phyloP scores from a whole-genome alignment of 2,888 invertebrate species.

The Drosophila mercatorum region DNA sequence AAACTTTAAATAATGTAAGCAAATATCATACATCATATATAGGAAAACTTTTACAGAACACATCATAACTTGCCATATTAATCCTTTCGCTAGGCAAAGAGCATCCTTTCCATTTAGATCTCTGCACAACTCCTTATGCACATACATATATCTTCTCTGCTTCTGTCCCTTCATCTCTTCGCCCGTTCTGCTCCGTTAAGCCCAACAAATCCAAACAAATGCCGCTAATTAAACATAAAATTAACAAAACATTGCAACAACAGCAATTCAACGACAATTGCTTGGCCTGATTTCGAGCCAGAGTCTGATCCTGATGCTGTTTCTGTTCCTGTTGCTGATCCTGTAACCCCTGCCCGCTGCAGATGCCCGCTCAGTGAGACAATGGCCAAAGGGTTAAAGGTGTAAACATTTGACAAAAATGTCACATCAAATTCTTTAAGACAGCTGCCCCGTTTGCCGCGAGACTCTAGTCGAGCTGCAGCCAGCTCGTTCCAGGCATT shows the following conservation, averaged over 20 bases:
- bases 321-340: slow-evolving; percentile 2
- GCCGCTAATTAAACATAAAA: slow-evolving; percentile 70
- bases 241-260: slow-evolving; percentile 54
- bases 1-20: not conserved
- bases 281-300: slow-evolving; percentile 10
- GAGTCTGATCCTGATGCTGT: not conserved
- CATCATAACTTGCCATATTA: not conserved
- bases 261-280: slow-evolving; percentile 55
- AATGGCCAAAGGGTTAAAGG: slow-evolving; percentile 76
- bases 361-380: slow-evolving; percentile 42
- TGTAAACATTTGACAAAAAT: slow-evolving; percentile 81
- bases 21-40: not conserved
- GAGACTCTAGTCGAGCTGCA: not conserved
- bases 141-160: not conserved
- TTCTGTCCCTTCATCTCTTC: not conserved
- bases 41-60: not conserved
- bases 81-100: not conserved
- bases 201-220: slow-evolving; percentile 65
- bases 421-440: slow-evolving; percentile 68
- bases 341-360: slow-evolving; percentile 47
- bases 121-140: not conserved
- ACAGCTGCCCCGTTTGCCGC: slow-evolving; percentile 51
- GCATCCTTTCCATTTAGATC: not conserved
- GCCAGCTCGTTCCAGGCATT: slow-evolving; percentile 21
- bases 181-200: slow-evolving; percentile 19